A percentile compares a stretch with the other conserved stretches of the same genome.
Conservation (phyloP, 2,888 invertebrate genomes). For the Rhodophaea formosa region DNA sequence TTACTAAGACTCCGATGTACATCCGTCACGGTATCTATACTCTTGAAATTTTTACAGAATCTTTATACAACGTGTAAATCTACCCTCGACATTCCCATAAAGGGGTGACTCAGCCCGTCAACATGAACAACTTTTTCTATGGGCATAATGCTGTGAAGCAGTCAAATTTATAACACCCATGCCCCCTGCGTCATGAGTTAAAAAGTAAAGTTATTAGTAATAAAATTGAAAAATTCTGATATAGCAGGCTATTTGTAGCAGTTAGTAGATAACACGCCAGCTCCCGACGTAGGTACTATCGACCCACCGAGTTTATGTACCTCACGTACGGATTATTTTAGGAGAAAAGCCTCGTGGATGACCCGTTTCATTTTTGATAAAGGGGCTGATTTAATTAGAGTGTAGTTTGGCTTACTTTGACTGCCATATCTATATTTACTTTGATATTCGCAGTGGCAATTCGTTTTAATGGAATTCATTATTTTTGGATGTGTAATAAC, state of each 20-base stretch:
- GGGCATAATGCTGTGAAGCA: no score
- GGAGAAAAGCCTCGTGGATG: constrained; percentile 7
- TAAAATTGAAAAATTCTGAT: not conserved
- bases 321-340: constrained; percentile 11
- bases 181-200: no score
- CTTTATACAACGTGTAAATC: no score
- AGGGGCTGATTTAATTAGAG: not conserved
- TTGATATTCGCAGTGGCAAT: not conserved
- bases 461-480: not conserved
- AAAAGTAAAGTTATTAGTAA: no score
- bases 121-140: no score
- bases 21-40: no score
- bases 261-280: constrained; percentile 6
- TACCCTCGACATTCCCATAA: no score
- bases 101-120: no score
- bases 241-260: not conserved
- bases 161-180: no score
- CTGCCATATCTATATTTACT: not conserved
- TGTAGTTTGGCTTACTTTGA: not conserved
- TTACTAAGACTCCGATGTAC: no score
- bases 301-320: constrained; percentile 8
- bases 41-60: no score
- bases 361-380: constrained; percentile 3
- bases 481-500: not conserved
- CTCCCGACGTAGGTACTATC: constrained; percentile 2